phyloP scores from a whole-genome alignment of 2,113 vertebrate species.

The Pogonocichla stellata region DNA sequence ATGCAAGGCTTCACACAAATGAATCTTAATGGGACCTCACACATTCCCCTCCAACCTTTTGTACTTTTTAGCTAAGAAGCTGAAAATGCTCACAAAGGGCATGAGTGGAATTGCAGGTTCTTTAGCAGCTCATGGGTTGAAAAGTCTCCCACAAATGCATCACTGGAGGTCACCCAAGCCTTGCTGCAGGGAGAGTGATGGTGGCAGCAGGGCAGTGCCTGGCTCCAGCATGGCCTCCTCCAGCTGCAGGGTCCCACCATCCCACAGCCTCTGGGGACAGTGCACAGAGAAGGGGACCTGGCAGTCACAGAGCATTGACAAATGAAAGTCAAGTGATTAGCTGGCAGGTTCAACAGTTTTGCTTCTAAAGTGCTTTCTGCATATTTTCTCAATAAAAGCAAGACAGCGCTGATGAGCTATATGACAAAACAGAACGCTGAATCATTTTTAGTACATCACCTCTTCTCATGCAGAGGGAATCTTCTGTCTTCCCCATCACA shows the following conservation, averaged over 20 bases:
- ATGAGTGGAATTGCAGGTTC: background rate
- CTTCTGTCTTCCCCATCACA: background rate
- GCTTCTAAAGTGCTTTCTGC: background rate
- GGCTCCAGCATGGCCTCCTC: background rate
- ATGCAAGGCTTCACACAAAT: conserved; percentile 34
- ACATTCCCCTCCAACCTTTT: background rate
- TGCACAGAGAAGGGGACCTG: background rate
- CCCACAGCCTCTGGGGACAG: background rate
- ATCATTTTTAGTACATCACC: background rate
- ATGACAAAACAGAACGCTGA: conserved; percentile 24
- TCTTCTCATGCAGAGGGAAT: background rate
- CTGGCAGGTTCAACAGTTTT: background rate
- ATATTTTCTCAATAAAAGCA: background rate
- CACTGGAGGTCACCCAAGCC: background rate
- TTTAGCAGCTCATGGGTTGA: background rate
- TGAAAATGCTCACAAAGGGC: background rate
- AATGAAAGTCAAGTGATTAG: background rate
- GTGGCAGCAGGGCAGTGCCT: background rate
- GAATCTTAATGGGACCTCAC: conserved; percentile 14
- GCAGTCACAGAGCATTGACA: background rate
- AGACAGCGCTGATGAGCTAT: background rate
- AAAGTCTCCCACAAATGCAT: background rate
- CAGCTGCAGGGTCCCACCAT: background rate
- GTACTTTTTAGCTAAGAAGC: background rate
- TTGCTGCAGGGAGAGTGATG: background rate